Evolutionary conservation across 2,888 invertebrate species (phyloP).

Genomic region (Panzeria rudis): DNA sequence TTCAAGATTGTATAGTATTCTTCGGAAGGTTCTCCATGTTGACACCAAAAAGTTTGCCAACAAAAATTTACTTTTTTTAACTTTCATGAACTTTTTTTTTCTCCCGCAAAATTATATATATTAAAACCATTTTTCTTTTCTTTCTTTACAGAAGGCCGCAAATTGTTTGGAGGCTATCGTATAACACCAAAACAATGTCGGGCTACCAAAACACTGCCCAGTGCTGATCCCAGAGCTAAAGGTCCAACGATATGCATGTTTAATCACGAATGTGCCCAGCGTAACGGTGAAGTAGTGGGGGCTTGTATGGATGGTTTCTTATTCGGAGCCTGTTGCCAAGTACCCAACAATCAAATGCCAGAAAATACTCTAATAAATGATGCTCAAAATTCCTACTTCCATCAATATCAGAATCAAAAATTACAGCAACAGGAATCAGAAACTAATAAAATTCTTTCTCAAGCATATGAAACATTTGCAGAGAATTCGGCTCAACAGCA

Average conservation of each 20-base stretch:
- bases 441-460: slow-evolving; percentile 74
- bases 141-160: slow-evolving; percentile 85
- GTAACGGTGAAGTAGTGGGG: slow-evolving; percentile 92
- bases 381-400: slow-evolving; percentile 79
- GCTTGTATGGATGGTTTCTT: slow-evolving; percentile 93
- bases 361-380: slow-evolving; percentile 82
- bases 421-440: slow-evolving; percentile 76
- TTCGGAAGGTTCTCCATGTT: too few species aligned
- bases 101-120: not conserved
- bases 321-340: slow-evolving; percentile 95
- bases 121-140: not conserved
- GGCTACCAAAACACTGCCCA: slow-evolving; percentile 87
- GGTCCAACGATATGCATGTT: slow-evolving; percentile 95
- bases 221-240: slow-evolving; percentile 85
- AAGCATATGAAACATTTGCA: slow-evolving; percentile 77
- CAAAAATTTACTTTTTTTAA: too few species aligned
- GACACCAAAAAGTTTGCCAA: too few species aligned
- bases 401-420: slow-evolving; percentile 77
- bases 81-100: too few species aligned
- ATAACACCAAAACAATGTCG: slow-evolving; percentile 93
- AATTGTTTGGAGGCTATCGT: slow-evolving; percentile 93
- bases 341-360: slow-evolving; percentile 85
- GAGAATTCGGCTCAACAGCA: slow-evolving; percentile 73
- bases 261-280: slow-evolving; percentile 93
- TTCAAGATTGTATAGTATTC: too few species aligned